Evolutionary conservation across 2,888 invertebrate species (phyloP), one percentile per base, ranked within the genome.

Genomic region (Cryptocephalus primarius): DNA sequence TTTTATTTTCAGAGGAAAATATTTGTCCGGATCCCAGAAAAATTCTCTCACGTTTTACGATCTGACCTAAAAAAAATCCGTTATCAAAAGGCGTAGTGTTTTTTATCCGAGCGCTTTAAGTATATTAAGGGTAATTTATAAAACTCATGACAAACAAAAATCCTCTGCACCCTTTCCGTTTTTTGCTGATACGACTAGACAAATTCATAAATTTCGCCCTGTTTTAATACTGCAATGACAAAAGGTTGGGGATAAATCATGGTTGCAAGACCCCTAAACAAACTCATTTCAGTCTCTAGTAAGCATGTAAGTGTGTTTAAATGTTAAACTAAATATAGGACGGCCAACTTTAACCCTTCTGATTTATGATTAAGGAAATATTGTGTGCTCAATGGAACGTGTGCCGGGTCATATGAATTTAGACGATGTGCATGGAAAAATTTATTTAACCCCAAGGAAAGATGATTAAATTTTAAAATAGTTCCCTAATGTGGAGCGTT

Each of bases 71-170:
- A 31, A 32, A 40, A 31, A 32, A 22, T 22, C 22, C 22, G 22
- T 22, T 22, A 22, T 22, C 22, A 22, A 22, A 22, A 22, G 22
- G 22, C 22, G 22, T 22, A 22, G 22, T 22, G 22, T 22, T 22
- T 41, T 48, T 48, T 48, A 46, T 49, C 49, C 39, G 32, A 42
- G 36, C 46, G 38, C 44, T 38, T 42, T 39, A 39, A 44, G 31
- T 39, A 22, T 48, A 48, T 47, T 43, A 44, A 45, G 42, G 41
- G 46, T 48, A 46, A 52, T 52, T 52, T 50, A 52, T 52, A 48
- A 49, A 48, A 41, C 50, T 45, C 50, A 44, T 42, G 47, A 47
- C 50, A 50, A 48, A 50, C 50, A 52, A 47, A 49, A 52, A 44
- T 49, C 44, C 48, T 50, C 42, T 45, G 44, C 50, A 48, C 50